Base-by-base conservation (phyloP, 2,797 vertebrate species). In the Botia kubotai region DNA sequence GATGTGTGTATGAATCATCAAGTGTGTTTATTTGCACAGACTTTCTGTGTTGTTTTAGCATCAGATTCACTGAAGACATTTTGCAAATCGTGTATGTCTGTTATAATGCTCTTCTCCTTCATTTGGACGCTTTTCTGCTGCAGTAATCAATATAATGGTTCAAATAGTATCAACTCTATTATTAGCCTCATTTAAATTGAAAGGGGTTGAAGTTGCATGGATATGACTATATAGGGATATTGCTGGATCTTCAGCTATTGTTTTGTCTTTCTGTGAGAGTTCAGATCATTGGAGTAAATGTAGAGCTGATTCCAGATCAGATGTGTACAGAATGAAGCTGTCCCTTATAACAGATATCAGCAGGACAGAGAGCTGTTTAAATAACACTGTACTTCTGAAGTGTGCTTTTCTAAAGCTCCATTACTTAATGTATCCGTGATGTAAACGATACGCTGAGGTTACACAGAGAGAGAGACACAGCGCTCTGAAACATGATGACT, bases 351-450 rank as follows among this genome's bases (percentile, higher is more conserved):
- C 53, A 75, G 52, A 66, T 52, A 73, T 82, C 70, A 72, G 29
- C 72, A 23, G 63, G 68, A 58, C n/a, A 21, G 13, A 46, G 62
- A 76, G 55, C 29, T 23, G 13, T 65, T 86, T 69, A 58, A 62
- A 77, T 81, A 73, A 77, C 52, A n/a, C 21, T 29, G 53, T 62
- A 21, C 14, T 26, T 48, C 39, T 57, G 17, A 60, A 53, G 52
- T 53, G 57, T 33, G 57, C 1, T 23, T 62, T 19, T 26, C 39
- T 21, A 75, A 66, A 62, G 58, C 23, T 3, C 26, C 43, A 48
- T 78, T 77, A 62, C 71, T n/a, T 71, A 77, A 80, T 57, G 58
- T 60, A 65, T 69, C 12, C 68, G 63, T 80, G 77, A 65, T 74
- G 72, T 75, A 71, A 63, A 69, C 12, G 63, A 72, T 58, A 53